Conservation (phyloP, 2,797 vertebrate genomes). For the Allochrocebus solatus region DNA sequence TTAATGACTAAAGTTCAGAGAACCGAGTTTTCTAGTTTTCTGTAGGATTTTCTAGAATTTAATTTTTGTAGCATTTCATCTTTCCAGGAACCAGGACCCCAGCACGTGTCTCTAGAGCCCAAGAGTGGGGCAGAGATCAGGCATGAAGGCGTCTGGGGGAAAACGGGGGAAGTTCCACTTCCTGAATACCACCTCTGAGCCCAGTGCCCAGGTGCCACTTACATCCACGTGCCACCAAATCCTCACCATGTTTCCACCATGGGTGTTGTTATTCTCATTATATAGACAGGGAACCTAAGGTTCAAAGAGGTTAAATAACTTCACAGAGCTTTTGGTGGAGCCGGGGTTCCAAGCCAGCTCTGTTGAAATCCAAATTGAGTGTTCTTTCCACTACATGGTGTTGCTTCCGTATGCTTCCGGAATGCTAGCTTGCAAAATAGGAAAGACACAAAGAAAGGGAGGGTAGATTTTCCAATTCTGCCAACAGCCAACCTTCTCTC, state of each 20-base stretch:
- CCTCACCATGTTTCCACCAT: fast-evolving
- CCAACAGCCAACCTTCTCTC: not conserved
- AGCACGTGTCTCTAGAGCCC: not conserved
- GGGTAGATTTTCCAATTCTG: not conserved
- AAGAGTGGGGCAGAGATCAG: not conserved
- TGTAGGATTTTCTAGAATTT: not conserved
- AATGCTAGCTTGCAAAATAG: not conserved
- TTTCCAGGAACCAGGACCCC: not conserved
- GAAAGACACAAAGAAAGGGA: not conserved
- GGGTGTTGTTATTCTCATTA: not conserved
- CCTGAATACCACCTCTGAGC: not conserved
- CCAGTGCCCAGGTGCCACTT: not conserved
- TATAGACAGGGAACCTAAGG: not conserved
- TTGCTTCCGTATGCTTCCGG: not conserved
- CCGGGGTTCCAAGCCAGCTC: not conserved
- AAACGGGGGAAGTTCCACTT: not conserved
- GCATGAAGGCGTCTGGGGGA: not conserved
- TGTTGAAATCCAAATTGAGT: not conserved
- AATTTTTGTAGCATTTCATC: not conserved
- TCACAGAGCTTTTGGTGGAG: not conserved
- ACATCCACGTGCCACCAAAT: not conserved
- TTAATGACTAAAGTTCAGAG: not conserved
- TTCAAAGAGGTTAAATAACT: not conserved
- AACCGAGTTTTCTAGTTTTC: not conserved
- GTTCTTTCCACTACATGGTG: not conserved